Conservation (phyloP, 1,140 invertebrate genomes). For the Zaprionus ornatus region DNA sequence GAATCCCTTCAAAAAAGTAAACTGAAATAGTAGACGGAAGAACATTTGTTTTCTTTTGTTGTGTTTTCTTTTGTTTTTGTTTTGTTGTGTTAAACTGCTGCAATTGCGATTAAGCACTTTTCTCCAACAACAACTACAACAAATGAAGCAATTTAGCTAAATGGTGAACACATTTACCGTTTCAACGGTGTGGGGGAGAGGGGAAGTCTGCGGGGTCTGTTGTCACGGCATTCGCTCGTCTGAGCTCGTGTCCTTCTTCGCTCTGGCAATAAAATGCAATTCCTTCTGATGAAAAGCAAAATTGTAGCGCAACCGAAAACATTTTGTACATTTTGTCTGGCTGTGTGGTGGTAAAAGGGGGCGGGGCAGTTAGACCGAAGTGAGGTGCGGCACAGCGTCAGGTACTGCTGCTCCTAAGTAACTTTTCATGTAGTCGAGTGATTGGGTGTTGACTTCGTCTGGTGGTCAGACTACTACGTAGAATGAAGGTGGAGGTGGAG, state of each 20-base stretch:
- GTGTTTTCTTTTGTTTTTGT: not conserved
- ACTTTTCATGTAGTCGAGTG: conserved; percentile 57
- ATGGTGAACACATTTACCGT: conserved; percentile 21
- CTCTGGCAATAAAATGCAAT: conserved; percentile 68
- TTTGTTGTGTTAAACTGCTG: conserved; percentile 1
- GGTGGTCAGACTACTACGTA: too few species aligned
- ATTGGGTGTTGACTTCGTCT: not conserved
- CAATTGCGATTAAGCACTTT: conserved; percentile 15
- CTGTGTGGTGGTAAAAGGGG: not conserved
- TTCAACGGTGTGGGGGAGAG: not conserved
- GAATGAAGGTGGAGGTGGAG: not conserved
- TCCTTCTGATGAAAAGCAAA: conserved; percentile 43
- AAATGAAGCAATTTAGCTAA: conserved; percentile 38
- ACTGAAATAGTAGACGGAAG: not conserved
- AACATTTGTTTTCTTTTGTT: not conserved
- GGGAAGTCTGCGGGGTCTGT: too few species aligned
- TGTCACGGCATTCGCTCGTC: conserved; percentile 12
- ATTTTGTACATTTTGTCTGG: conserved; percentile 26
- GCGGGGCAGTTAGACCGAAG: not conserved
- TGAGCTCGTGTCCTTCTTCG: not conserved
- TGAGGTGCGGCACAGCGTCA: not conserved
- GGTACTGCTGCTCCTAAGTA: conserved; percentile 43
- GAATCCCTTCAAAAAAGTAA: not conserved
- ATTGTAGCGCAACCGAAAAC: conserved; percentile 19
- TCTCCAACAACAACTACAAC: not conserved